These are phyloP conservation scores for Salticus scenicus DNA, from an alignment of 2,888 invertebrate genomes.

Conservation along the genomic window DNA sequence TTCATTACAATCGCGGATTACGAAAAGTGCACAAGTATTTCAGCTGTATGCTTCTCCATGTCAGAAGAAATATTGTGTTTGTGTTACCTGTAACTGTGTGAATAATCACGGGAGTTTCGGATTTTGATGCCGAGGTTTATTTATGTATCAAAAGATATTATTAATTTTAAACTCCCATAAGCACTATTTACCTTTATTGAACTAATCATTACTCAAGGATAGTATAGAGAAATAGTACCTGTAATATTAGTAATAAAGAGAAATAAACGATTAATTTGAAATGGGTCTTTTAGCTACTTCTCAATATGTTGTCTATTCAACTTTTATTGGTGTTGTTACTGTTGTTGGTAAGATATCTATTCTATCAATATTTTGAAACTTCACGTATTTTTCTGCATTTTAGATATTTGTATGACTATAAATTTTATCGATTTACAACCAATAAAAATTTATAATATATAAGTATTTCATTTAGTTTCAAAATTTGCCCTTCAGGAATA, in stretches of 20 bases:
- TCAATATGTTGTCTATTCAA: conserved; percentile 71
- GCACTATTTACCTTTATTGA: no score
- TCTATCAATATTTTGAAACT: no score
- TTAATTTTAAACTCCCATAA: neutral
- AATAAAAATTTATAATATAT: neutral
- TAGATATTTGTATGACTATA: no score
- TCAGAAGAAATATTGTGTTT: no score
- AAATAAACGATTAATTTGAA: conserved; percentile 6
- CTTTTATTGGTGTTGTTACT: conserved; percentile 55
- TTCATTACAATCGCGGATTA: no score
- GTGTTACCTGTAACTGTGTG: neutral
- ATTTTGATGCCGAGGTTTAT: neutral
- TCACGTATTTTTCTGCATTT: no score
- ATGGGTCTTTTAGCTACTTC: conserved; percentile 70
- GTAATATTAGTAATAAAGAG: neutral
- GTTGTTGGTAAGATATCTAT: conserved; percentile 56
- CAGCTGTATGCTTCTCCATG: no score
- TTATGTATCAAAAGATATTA: neutral
- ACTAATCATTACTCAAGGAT: no score
- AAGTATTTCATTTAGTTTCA: neutral
- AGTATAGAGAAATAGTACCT: neutral
- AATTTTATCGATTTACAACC: neutral
- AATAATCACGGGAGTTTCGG: neutral
- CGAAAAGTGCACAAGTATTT: no score
- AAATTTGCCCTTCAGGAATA: neutral